These are phyloP conservation scores for Danio albolineatus DNA, from an alignment of 2,797 vertebrate species.

Conservation along the genomic window DNA sequence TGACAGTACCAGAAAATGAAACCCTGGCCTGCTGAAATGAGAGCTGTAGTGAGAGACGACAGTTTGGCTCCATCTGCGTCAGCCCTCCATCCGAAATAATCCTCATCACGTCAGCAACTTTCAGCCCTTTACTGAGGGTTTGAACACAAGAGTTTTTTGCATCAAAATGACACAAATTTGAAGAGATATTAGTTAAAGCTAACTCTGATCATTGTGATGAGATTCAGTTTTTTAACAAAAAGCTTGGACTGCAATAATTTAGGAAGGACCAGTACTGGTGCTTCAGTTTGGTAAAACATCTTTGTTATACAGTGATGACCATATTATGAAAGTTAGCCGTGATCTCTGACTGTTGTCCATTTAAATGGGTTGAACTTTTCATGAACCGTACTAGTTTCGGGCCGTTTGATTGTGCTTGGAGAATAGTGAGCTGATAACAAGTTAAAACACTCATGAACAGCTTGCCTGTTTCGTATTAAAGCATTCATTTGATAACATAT, in stretches of 20 bases:
- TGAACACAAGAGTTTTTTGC: slow-evolving; percentile 63
- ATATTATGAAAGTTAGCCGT: slow-evolving; percentile 41
- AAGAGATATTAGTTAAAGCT: slow-evolving; percentile 55
- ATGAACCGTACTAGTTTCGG: slow-evolving; percentile 19
- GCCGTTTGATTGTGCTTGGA: slow-evolving; percentile 6
- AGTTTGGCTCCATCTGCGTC: slow-evolving; percentile 47
- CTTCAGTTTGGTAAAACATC: slow-evolving; percentile 26
- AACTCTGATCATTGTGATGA: slow-evolving; percentile 54
- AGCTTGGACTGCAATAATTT: slow-evolving; percentile 44
- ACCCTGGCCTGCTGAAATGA: slow-evolving; percentile 19
- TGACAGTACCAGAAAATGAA: slow-evolving; percentile 5
- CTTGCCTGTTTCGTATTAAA: slow-evolving; percentile 34
- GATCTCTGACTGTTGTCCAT: slow-evolving; percentile 47
- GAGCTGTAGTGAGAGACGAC: slow-evolving; percentile 31
- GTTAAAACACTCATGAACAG: slow-evolving; percentile 1
- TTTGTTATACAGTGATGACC: slow-evolving; percentile 37
- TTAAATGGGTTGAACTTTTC: slow-evolving; percentile 10
- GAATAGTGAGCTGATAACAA: slow-evolving; percentile 11
- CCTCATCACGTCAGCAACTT: slow-evolving; percentile 49
- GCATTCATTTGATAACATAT: slow-evolving; percentile 1
- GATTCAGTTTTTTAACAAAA: slow-evolving; percentile 35
- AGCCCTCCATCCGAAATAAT: slow-evolving; percentile 41
- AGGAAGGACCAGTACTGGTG: slow-evolving; percentile 20
- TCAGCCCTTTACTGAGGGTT: slow-evolving; percentile 51
- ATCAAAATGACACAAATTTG: slow-evolving; percentile 61